A percentile compares a stretch with the other conserved stretches of the same genome.
These are phyloP conservation scores for Epistrophe grossulariae DNA, from an alignment of 2,888 invertebrate genomes.

Conservation along the genomic window DNA sequence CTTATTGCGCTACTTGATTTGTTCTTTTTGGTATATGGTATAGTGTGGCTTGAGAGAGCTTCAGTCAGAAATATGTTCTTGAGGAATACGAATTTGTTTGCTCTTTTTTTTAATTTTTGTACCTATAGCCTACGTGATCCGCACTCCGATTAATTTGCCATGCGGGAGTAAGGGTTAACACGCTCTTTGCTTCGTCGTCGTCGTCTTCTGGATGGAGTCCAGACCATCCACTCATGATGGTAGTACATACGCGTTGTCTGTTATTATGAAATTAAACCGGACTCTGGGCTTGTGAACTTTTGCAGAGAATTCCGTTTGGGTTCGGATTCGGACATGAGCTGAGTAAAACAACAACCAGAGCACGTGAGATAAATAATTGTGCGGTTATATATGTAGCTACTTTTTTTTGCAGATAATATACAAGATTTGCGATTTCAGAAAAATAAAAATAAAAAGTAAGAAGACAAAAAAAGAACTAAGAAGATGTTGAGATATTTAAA, in stretches of 20 bases:
- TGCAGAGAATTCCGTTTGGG: conserved; percentile 47
- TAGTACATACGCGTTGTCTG: conserved; percentile 8
- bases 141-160: conserved; percentile 69
- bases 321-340: conserved; percentile 44
- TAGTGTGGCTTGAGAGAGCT: conserved; percentile 32
- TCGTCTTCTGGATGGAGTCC: conserved; percentile 22
- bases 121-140: conserved; percentile 61
- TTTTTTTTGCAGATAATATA: background rate
- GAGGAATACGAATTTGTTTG: conserved; percentile 63
- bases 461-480: background rate
- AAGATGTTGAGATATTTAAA: conserved; percentile 44
- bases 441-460: background rate
- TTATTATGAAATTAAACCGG: conserved; percentile 72
- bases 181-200: conserved; percentile 12
- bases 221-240: background rate
- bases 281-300: conserved; percentile 68
- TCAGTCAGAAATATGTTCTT: conserved; percentile 34
- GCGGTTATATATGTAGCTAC: conserved; percentile 31
- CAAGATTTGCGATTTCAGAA: conserved; percentile 10
- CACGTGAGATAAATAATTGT: conserved; percentile 71
- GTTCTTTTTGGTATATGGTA: conserved; percentile 16
- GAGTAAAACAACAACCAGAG: conserved; percentile 35
- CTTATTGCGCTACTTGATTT: conserved; percentile 24
- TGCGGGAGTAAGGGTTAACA: conserved; percentile 72
- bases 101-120: conserved; percentile 30